phyloP scores from a whole-genome alignment of 2,888 invertebrate species.

The Agapetus fuscipes region DNA sequence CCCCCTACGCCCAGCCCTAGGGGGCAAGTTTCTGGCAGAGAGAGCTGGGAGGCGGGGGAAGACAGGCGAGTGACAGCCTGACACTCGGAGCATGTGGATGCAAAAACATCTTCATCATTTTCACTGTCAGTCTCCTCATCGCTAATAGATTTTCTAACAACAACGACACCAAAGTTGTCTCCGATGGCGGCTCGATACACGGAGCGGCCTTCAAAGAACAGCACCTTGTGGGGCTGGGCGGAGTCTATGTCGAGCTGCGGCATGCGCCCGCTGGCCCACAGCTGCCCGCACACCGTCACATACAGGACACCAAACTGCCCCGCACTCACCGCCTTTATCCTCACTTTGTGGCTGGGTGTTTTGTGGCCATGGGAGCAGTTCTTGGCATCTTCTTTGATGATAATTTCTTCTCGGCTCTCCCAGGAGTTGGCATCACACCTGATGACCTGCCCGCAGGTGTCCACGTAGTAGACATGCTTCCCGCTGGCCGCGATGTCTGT shows the following conservation, averaged over 20 bases:
- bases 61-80: conserved; percentile 46
- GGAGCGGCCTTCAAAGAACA: conserved; percentile 57
- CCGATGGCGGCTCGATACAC: conserved; percentile 66
- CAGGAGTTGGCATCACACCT: conserved; percentile 45
- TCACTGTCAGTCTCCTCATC: conserved; percentile 51
- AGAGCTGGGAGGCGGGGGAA: conserved; percentile 49
- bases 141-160: conserved; percentile 54
- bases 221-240: conserved; percentile 51
- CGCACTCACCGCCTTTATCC: conserved; percentile 51
- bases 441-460: conserved; percentile 50
- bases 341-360: conserved; percentile 50
- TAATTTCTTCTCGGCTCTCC: conserved; percentile 48
- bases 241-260: conserved; percentile 55
- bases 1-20: conserved; percentile 45
- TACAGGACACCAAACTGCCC: conserved; percentile 54
- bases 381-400: conserved; percentile 53
- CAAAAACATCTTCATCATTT: conserved; percentile 53
- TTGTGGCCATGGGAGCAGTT: conserved; percentile 58
- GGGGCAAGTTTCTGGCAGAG: conserved; percentile 55
- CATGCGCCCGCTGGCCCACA: conserved; percentile 61
- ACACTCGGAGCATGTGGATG: conserved; percentile 57
- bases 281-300: conserved; percentile 55
- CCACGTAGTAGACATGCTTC: conserved; percentile 50
- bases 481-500: conserved; percentile 55
- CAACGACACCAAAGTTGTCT: conserved; percentile 63